phyloP scores from a whole-genome alignment of 1,140 invertebrate genomes.

The Dufourea novaeangliae region DNA sequence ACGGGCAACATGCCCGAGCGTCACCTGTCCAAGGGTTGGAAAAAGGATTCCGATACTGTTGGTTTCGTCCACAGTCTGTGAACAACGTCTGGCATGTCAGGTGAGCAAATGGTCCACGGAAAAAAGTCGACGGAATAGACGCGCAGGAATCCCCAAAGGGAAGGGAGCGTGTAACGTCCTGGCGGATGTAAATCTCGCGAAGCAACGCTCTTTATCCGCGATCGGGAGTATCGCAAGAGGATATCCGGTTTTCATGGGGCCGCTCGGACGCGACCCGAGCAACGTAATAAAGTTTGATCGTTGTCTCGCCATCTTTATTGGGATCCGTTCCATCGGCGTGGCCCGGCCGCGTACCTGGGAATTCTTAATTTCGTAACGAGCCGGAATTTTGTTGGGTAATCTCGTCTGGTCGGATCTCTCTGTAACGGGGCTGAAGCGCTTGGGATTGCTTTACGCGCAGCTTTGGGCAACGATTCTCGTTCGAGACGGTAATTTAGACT shows the following conservation, averaged over 20 bases:
- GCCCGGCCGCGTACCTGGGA: background rate
- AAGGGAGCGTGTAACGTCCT: constrained; percentile 40
- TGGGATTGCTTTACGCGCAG: too few species aligned
- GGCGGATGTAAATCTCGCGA: constrained; percentile 77
- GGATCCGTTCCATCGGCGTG: constrained; percentile 22
- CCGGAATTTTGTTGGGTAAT: background rate
- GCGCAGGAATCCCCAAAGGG: constrained; percentile 45
- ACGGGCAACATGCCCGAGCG: too few species aligned
- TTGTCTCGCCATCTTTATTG: constrained; percentile 50
- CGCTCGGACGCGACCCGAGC: constrained; percentile 7
- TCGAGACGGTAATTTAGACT: too few species aligned
- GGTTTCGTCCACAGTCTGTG: constrained; percentile 67
- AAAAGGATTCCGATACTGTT: constrained; percentile 70
- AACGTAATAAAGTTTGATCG: constrained; percentile 47
- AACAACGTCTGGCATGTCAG: constrained; percentile 52
- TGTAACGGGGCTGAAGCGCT: background rate
- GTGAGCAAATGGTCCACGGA: constrained; percentile 70
- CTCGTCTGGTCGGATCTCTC: background rate
- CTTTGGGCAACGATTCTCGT: too few species aligned
- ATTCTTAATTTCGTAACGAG: constrained; percentile 28
- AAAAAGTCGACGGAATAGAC: constrained; percentile 21
- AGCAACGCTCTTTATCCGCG: constrained; percentile 73
- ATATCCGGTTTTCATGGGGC: constrained; percentile 44
- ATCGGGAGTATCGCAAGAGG: constrained; percentile 46
- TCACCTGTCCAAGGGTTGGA: background rate